Evolutionary conservation across 2,113 vertebrate genomes (phyloP), one percentile per base, ranked within the genome.

Genomic region (Cyprinodon brontotheroides): DNA sequence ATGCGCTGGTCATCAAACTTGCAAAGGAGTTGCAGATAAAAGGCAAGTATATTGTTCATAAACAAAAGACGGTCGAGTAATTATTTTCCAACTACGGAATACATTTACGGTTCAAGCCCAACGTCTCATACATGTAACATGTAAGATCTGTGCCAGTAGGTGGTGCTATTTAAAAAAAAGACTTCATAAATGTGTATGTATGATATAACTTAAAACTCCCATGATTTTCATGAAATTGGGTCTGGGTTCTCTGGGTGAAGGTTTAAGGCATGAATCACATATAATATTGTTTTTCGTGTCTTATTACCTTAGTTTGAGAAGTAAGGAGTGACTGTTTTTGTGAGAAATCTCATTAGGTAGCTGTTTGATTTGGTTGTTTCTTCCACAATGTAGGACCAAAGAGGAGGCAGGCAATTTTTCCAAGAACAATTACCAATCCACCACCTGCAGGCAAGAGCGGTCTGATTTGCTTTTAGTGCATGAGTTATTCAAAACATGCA

Each of bases 381-480:
- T 64, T 43, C 41, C 50, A n/a, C 37, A 64, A 60, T 45, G 43
- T 20, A 61, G 0, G 3, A 37, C 8, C 7, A n/a, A 69, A 69
- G 43, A 45, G 61, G 62, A 72, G 41, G 39, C 36, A 62, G 53
- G 22, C 70, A 75, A 53, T 72, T 3, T 65, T 65, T 65, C 38
- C 65, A 37, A 64, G 40, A 68, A 60, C 64, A 64, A 74, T 75
- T 65, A 61, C 4, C n/a, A 65, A 79, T 65, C 61, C 45, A 43
- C 22, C 22, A 50, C 59, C 62, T 67, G 74, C 61, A 37, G 47
- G 53, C 40, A 48, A 60, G n/a, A 63, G 70, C 53, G 40, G 11
- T 50, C n/a, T 71, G 60, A 62, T 36, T 53, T 22, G 60, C 40
- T 22, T 78, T 10, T 68, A 68, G 63, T 45, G 57, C 65, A 60